Base-by-base conservation (phyloP, 2,797 vertebrate species). In the Anas acuta region DNA sequence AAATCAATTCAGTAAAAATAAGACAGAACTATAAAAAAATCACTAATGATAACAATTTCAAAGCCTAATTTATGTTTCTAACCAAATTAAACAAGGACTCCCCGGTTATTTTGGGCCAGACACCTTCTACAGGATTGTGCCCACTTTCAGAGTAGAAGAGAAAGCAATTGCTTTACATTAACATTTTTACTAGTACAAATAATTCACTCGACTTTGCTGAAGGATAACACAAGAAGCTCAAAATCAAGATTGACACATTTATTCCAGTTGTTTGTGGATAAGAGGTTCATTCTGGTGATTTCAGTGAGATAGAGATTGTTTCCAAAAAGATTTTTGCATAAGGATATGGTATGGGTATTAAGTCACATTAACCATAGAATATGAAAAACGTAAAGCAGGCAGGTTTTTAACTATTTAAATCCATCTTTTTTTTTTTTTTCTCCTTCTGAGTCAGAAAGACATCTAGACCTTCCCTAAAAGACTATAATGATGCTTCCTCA, bases 191-290 rank as follows among this genome's bases (percentile, higher is more conserved):
- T 60, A 75, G 58, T n/a, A 72, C 61, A 89, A 92, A 94, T 95
- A 91, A 93, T 89, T 87, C 92, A 87, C 73, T 91, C 87, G 84
- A 83, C 65, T 94, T 77, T 51, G 58, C 43, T 92, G 79, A 92
- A 91, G 76, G 76, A 56, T 93, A 96, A 85, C 28, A 39, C 20
- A 75, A 85, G 91, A 17, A 89, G 82, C 66, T 93, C 79, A 92
- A 77, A 95, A 95, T 93, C 79, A 92, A 90, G 91, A 95, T 69
- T 91, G 96, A 93, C 89, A 92, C 96, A 93, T 89, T 37, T 83
- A 93, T 95, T 95, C 73, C 45, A 69, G 87, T 80, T 61, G 67
- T 92, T 93, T 84, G 39, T 65, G 69, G 79, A 77, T 83, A 80
- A 74, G 28, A 92, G 82, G 67, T 86, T 84, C 60, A 81, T 82